Percentiles rank a stretch among this genome's conserved stretches.
Conservation (phyloP, 2,797 vertebrate genomes). For the Peromyscus nudipes region DNA sequence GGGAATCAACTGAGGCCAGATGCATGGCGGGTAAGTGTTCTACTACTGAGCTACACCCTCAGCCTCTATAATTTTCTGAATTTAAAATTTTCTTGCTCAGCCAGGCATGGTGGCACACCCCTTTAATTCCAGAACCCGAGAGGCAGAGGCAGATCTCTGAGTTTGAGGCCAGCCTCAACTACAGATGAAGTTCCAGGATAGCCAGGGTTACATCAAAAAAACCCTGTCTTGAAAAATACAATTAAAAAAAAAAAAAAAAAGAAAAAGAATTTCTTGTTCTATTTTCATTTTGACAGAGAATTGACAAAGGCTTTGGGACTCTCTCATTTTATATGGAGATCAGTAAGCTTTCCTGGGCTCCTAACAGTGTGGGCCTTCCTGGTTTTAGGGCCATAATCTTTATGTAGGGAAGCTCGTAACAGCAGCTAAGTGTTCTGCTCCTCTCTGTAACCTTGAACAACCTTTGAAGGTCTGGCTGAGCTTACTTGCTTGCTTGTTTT, state of each 20-base stretch:
- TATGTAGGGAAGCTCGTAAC: not conserved
- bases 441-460: not conserved
- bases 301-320: not conserved
- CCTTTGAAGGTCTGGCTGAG: not conserved
- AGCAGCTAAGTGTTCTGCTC: not conserved
- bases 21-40: not conserved
- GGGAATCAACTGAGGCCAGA: not conserved
- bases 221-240: not conserved
- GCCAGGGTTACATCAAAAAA: not conserved
- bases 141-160: not conserved
- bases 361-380: not conserved
- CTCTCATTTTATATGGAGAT: not conserved
- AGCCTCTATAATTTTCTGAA: not conserved
- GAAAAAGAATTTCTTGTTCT: not conserved
- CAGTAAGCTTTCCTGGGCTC: not conserved
- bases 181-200: not conserved
- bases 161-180: not conserved
- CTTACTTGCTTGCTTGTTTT: not conserved
- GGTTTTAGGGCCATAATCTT: not conserved
- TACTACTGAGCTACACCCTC: not conserved
- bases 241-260: not conserved
- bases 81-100: slow-evolving; percentile 14
- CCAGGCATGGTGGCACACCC: not conserved
- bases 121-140: not conserved
- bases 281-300: slow-evolving; percentile 52